phyloP scores from a whole-genome alignment of 2,797 vertebrate genomes.

The Sus cebifrons region DNA sequence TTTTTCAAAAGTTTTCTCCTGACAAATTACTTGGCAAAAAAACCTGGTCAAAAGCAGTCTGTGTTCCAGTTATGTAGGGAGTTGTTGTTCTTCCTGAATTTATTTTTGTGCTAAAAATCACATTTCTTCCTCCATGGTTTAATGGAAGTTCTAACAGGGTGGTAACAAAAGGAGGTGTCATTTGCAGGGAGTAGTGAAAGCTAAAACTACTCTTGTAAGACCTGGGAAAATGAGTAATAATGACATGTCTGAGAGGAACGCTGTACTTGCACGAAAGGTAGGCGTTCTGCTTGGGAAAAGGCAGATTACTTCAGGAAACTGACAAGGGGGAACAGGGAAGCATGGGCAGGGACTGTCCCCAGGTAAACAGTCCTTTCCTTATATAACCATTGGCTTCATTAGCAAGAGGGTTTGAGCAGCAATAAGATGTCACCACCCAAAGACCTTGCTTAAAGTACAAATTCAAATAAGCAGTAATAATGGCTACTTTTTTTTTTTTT shows the following conservation, averaged over 20 bases:
- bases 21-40: conserved; percentile 11
- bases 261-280: neutral
- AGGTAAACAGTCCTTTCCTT: neutral
- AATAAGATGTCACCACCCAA: neutral
- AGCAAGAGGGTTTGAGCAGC: neutral
- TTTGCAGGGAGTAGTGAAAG: neutral
- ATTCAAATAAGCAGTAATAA: neutral
- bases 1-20: neutral
- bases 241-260: neutral
- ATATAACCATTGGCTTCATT: neutral
- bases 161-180: neutral
- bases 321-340: neutral
- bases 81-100: neutral
- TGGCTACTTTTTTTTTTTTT: neutral
- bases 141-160: neutral
- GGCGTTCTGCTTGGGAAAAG: neutral
- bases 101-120: neutral
- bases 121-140: neutral
- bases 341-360: fast-evolving
- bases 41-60: neutral
- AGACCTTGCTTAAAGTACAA: neutral
- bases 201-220: neutral
- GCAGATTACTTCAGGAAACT: neutral
- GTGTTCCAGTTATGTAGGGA: neutral
- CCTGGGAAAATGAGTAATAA: neutral